Base-by-base conservation (phyloP, 2,888 invertebrate genomes). In the Dicyrtomina minuta region DNA sequence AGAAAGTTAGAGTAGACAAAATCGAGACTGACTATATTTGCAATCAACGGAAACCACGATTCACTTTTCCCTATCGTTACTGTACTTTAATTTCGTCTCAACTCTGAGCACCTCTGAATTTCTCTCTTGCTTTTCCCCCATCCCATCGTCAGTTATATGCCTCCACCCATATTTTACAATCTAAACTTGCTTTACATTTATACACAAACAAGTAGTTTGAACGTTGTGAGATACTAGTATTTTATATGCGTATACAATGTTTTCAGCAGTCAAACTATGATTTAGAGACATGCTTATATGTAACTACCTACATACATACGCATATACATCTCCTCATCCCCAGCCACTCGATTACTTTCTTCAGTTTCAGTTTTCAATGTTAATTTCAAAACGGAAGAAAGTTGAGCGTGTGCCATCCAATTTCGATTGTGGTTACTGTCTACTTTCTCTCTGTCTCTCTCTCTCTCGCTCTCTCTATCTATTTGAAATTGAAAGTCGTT, bases 11-110 rank as follows among this genome's bases (percentile, higher is more conserved):
- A 58, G 13, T 17, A 15, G 17, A 56, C 56, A 56, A 56, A 56
- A 26, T 12, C 15, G 56, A 58, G 58, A 2, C n/a, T 17, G 39
- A 39, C n/a, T 58, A 58, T 58, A 58, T 58, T 65, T 71, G 59
- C 62, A 56, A 62, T 66, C 66, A 68, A 64, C 72, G 64, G 66
- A 66, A 69, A 55, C 56, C 61, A 53, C 55, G 39, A 62, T 61
- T 41, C 51, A 15, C 62, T 55, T 44, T 62, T 69, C 60, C 17
- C 46, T 46, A 15, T 17, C 15, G 4, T 43, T 43, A 13, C 43
- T 13, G 8, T 43, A n/a, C n/a, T n/a, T 43, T 13, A 43, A 8
- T 43, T 12, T 43, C 13, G 10, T 43, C 13, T 43, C 43, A 43
- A 43, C 8, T 43, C 10, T 8, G 13, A 13, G 43, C 43, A 46